Percentiles rank a stretch among this genome's conserved stretches.
These are phyloP conservation scores for Pentalonia nigronervosa DNA, from an alignment of 1,140 invertebrate genomes.

Conservation along the genomic window DNA sequence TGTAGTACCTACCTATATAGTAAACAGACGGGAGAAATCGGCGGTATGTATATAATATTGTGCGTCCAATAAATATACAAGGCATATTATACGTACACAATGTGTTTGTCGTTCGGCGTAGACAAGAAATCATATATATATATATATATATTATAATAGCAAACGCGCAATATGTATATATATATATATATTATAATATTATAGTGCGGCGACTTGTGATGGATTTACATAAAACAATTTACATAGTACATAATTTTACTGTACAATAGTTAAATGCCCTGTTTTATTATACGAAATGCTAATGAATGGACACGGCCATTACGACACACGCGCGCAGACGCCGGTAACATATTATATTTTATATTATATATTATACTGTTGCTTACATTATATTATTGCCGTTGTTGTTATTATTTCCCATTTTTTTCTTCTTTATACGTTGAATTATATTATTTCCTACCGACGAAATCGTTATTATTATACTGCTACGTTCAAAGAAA, in stretches of 20 bases:
- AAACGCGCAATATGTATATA: not conserved
- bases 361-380: not conserved
- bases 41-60: slow-evolving; percentile 11
- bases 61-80: slow-evolving; percentile 5
- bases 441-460: slow-evolving; percentile 21
- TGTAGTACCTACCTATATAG: not conserved
- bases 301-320: slow-evolving; percentile 44
- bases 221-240: slow-evolving; percentile 58
- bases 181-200: slow-evolving; percentile 34
- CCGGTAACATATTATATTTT: slow-evolving; percentile 12
- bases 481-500: slow-evolving; percentile 30
- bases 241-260: slow-evolving; percentile 57
- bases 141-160: slow-evolving; percentile 24
- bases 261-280: slow-evolving; percentile 58
- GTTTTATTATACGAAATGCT: slow-evolving; percentile 58
- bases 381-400: slow-evolving; percentile 34
- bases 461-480: slow-evolving; percentile 2
- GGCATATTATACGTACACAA: not conserved
- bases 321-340: slow-evolving; percentile 8
- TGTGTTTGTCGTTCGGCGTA: slow-evolving; percentile 40
- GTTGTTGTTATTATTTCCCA: slow-evolving; percentile 23
- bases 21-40: slow-evolving; percentile 39
- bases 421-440: not conserved
- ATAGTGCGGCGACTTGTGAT: slow-evolving; percentile 33
- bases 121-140: not conserved